Evolutionary conservation across 2,797 vertebrate genomes (phyloP).

Genomic region (Sciurus carolinensis): DNA sequence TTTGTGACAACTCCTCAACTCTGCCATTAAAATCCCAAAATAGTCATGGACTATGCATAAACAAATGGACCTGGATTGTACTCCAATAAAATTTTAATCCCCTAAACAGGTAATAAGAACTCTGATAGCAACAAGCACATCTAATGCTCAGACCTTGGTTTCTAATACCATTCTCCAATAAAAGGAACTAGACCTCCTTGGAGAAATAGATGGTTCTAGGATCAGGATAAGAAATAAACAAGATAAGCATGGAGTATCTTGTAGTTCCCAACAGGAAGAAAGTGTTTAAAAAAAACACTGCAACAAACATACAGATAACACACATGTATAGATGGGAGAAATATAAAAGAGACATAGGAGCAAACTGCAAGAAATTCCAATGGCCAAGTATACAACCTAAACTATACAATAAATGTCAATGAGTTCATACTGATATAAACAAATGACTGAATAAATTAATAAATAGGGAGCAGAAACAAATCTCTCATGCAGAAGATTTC

Average conservation of each 20-base stretch:
- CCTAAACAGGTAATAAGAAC: conserved; percentile 13
- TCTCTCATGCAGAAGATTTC: background rate
- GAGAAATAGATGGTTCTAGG: background rate
- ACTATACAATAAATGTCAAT: conserved; percentile 6
- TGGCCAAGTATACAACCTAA: background rate
- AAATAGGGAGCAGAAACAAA: background rate
- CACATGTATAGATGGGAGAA: background rate
- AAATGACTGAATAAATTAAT: background rate
- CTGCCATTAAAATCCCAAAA: background rate
- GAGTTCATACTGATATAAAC: background rate
- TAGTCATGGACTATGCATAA: background rate
- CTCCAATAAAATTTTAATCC: conserved; percentile 19
- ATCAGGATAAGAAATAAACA: background rate
- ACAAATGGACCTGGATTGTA: background rate
- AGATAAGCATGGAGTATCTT: background rate
- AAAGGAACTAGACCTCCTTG: background rate
- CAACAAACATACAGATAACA: background rate
- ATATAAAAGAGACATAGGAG: background rate
- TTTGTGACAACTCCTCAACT: background rate
- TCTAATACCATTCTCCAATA: background rate
- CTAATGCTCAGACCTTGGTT: background rate
- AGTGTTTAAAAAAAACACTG: background rate
- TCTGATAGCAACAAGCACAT: background rate
- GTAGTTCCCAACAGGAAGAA: background rate
- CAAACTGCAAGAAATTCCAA: background rate